Base-by-base conservation (phyloP, 2,888 invertebrate genomes). In the Drosophila pseudotakahashii region DNA sequence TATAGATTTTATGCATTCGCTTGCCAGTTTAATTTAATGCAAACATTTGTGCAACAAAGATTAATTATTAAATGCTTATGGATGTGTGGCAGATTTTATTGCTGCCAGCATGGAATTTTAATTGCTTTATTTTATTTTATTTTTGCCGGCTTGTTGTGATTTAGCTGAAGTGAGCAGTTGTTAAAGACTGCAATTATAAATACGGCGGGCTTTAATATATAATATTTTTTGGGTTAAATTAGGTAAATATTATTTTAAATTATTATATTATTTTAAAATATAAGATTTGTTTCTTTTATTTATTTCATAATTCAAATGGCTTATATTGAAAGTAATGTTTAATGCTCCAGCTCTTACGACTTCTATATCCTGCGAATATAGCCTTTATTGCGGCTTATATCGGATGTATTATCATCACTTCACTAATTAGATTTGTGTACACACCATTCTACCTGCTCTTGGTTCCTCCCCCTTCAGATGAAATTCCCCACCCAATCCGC, bases 11-110 rank as follows among this genome's bases (percentile, higher is more conserved):
- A 42, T 62, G 79, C 72, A 68, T 60, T 52, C 77, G 61, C 55
- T 62, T 63, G 68, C 68, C 58, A 77, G 68, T 84, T 80, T 76
- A 64, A 83, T 83, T 76, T 60, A 73, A 83, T 63, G 69, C 74
- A 82, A 85, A 85, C 61, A 88, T 79, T 82, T 76, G 70, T 41
- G 30, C 50, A 58, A 47, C 64, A 53, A 54, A 66, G 52, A 79
- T 79, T 73, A 75, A 85, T 85, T 75, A 81, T 81, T 68, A 64
- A 77, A 67, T 64, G 70, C 11, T 37, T 42, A 39, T 26, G 36
- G 3, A 16, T 39, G 41, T 55, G 30, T 51, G 47, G 34, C 52
- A 37, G 52, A 64, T 39, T 76, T 58, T 48, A 48, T 63, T 34
- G 16, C 37, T 26, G 48, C 42, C 41, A 52, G 74, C 51, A 41